Evolutionary conservation across 1,140 invertebrate species (phyloP), one percentile per base, ranked within the genome.

Genomic region (Idris sp.): DNA sequence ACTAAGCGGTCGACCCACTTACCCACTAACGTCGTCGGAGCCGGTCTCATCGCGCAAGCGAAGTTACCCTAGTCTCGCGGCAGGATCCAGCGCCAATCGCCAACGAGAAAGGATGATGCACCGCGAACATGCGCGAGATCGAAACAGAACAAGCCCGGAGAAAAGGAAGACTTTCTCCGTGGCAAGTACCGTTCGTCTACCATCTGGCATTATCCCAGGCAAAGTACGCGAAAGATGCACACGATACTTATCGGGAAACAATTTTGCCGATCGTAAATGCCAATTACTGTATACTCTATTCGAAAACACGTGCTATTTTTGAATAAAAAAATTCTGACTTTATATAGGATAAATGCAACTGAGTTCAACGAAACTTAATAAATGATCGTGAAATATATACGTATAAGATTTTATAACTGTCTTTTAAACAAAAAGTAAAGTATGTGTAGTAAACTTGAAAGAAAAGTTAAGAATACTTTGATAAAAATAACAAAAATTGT

Each of bases 181-280:
- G 81, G 59, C 83, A 69, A 80, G 85, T 86, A 86, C 85, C 86
- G 84, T 86, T 84, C 77, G 54, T 78, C 62, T 79, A 64, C 74
- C 73, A 80, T 80, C 77, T 79, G 74, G 36, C 58, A 67, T 53
- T 59, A 54, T 48, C 51, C 43, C 44, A 43, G 54, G 43, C 48
- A 33, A 48, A 54, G 49, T 16, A 61, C 43, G 14, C 18, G 10
- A n/a, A n/a, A n/a, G n/a, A 56, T 33, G 67, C 26, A 18, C 28
- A 9, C 41, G 38, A 36, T 26, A n/a, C 3, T 22, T 22, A n/a
- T 22, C 3, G 6, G 6, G 19, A 6, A 22, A 22, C 19, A 22
- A 22, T 22, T 22, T 22, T 22, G 19, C n/a, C n/a, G 19, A 22
- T 22, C 19, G 19, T 6, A 22, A 22, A 22, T 6, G 19, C 19